Base-by-base conservation (phyloP, 2,888 invertebrate genomes). In the Neoitamus cyanurus region DNA sequence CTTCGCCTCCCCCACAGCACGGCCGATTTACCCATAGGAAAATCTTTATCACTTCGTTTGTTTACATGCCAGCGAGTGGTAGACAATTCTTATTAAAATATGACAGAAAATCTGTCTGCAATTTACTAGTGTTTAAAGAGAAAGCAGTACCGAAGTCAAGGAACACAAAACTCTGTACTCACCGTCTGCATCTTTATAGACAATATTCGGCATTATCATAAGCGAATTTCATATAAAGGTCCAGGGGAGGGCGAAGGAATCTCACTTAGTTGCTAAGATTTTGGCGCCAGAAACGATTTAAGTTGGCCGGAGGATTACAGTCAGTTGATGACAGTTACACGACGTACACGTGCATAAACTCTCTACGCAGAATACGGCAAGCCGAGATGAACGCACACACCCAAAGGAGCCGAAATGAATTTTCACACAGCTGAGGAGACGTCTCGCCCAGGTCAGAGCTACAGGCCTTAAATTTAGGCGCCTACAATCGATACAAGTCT, bases 131-230 rank as follows among this genome's bases (percentile, higher is more conserved):
- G n/a, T n/a, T n/a, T n/a, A n/a, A n/a, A n/a, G n/a, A n/a, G n/a
- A n/a, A n/a, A n/a, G n/a, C n/a, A n/a, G n/a, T n/a, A n/a, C n/a
- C n/a, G n/a, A n/a, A n/a, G n/a, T n/a, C n/a, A n/a, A n/a, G n/a
- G n/a, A n/a, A n/a, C n/a, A 42, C 3, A 15, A 42, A 42, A 36
- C 9, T 36, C n/a, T n/a, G n/a, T 6, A 69, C 82, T 82, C 69
- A 82, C 82, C 82, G 28, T 82, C 82, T 36, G 82, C 68, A 69
- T 82, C 82, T 42, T 82, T 82, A 25, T 42, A 69, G 5, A 42
- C 31, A 34, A 69, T 82, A 37, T 37, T 36, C 3, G 68, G 28
- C 82, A 82, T 82, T 69, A 25, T 68, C 36, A 34, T 42, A 11
- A 28, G 25, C 6, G 13, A 25, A 25, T 9, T 58, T 58, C 58